Conservation (phyloP, 2,113 vertebrate species). For the Gobio gobio region DNA sequence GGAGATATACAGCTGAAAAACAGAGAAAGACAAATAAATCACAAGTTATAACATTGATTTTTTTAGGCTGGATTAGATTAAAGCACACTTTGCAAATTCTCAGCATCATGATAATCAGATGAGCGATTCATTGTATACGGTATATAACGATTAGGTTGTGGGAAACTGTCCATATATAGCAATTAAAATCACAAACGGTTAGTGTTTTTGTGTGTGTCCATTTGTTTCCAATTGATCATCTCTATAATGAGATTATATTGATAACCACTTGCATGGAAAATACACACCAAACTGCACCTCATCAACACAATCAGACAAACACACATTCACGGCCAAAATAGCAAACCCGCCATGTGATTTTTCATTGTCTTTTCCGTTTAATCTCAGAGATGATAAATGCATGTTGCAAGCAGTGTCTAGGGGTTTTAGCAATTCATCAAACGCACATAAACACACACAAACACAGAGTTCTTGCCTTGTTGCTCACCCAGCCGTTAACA, state of each 20-base stretch:
- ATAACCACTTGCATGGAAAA: slow-evolving; percentile 45
- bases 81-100: slow-evolving; percentile 7
- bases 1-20: slow-evolving; percentile 85
- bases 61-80: neutral
- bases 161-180: neutral
- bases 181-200: slow-evolving; percentile 22
- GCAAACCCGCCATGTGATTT: no score
- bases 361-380: slow-evolving; percentile 31
- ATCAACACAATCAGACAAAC: slow-evolving; percentile 2
- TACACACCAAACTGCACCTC: neutral
- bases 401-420: slow-evolving; percentile 20
- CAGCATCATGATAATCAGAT: neutral
- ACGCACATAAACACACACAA: slow-evolving; percentile 11
- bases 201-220: slow-evolving; percentile 17
- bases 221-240: slow-evolving; percentile 54
- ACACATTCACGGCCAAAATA: neutral
- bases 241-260: slow-evolving; percentile 65
- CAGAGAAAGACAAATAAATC: slow-evolving; percentile 36
- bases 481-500: slow-evolving; percentile 37
- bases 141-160: slow-evolving; percentile 32
- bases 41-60: slow-evolving; percentile 9
- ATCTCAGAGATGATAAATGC: slow-evolving; percentile 20
- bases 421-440: slow-evolving; percentile 41
- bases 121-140: neutral
- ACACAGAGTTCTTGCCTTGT: slow-evolving; percentile 8